These are phyloP conservation scores for Salvelinus sp. DNA, from an alignment of 2,113 vertebrate genomes.

Conservation along the genomic window DNA sequence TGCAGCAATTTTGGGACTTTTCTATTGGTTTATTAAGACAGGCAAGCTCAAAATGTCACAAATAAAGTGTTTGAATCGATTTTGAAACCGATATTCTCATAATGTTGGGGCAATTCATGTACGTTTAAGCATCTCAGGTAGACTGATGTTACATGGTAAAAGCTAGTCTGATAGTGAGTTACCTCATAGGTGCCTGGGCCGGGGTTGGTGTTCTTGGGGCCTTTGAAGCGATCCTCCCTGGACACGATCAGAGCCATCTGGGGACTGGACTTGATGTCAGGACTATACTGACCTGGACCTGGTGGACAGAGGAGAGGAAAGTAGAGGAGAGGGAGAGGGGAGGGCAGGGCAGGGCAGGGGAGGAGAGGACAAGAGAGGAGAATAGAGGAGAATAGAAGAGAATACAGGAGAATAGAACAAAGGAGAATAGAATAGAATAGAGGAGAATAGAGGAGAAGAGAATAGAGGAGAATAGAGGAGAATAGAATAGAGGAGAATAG, in stretches of 20 bases:
- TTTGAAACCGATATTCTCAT: too few species aligned
- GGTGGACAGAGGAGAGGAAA: conserved; percentile 17
- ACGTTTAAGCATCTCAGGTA: too few species aligned
- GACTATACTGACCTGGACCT: conserved; percentile 74
- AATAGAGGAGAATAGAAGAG: neutral
- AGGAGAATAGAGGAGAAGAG: neutral
- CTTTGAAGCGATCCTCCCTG: conserved; percentile 71
- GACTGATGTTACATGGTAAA: too few species aligned
- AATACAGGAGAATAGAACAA: neutral
- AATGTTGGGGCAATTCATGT: too few species aligned
- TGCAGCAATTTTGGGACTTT: too few species aligned
- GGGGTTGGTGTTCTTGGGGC: conserved; percentile 57
- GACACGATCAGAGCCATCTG: conserved; percentile 65
- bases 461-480: too few species aligned
- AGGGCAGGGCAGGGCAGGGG: neutral
- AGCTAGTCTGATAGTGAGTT: conserved; percentile 30
- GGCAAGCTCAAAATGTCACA: too few species aligned
- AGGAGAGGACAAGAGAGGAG: neutral
- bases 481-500: neutral
- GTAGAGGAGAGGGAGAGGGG: neutral
- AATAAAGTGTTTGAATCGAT: too few species aligned
- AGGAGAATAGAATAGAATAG: neutral
- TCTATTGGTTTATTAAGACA: too few species aligned
- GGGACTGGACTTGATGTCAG: conserved; percentile 58
- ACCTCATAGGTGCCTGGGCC: conserved; percentile 78